Base-by-base conservation (phyloP, 2,113 vertebrate species). In the Xyliphius kryptos region DNA sequence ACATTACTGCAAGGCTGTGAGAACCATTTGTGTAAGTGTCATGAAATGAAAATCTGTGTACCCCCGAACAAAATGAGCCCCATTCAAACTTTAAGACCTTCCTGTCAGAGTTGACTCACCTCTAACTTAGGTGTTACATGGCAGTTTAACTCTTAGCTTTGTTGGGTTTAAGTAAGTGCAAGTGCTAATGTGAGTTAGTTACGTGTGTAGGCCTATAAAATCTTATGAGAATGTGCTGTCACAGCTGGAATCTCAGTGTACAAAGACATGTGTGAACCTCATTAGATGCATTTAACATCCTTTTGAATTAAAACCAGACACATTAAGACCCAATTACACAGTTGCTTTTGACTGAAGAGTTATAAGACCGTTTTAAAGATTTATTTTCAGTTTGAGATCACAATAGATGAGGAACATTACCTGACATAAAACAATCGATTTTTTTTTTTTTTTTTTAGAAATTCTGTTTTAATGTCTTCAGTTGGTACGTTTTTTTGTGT, bases 221-320 rank as follows among this genome's bases (percentile, higher is more conserved):
- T 55, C 68, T 43, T n/a, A 17, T 12, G 56, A 21, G 68, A 70
- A 65, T 70, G 41, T 61, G 68, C 43, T 70, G 62, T 32, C 15
- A 16, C 54, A 36, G 51, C 64, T 20, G 14, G 14, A 49, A 54
- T 55, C 16, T 53, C 26, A 50, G 61, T 50, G 36, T 21, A 53
- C 60, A 56, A 32, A 32, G 26, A 32, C 4, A 32, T 32, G 26
- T 32, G 26, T 32, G 26, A 3, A 32, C 26, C 26, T 32, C 26
- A 32, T 32, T 32, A 32, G 26, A 32, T 32, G 26, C 26, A 32
- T 32, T 32, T 32, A 32, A 32, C 26, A 6, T 3, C 26, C 26
- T 32, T 32, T 3, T 3, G 4, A 6, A 32, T 32, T 32, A 32
- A 32, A n/a, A 32, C 2, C 26, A 32, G 26, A 6, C 26, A 32